These are phyloP conservation scores for Acleris sparsana DNA, from an alignment of 2,888 invertebrate species.

Conservation along the genomic window DNA sequence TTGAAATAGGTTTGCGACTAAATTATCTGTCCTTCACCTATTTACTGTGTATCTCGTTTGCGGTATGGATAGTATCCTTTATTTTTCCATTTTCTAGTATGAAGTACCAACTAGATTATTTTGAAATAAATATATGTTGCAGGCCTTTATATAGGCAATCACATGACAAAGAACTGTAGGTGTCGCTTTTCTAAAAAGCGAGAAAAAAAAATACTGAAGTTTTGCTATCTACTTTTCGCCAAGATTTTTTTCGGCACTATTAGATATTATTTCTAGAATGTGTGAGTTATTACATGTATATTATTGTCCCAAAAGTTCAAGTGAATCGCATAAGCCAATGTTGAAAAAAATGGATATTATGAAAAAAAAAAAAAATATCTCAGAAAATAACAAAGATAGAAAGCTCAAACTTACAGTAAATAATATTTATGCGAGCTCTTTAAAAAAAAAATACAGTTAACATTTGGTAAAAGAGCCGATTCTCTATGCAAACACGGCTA, in stretches of 20 bases:
- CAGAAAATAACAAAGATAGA: slow-evolving; percentile 4
- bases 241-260: background rate
- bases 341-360: background rate
- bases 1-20: slow-evolving; percentile 17
- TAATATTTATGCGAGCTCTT: no score
- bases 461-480: no score
- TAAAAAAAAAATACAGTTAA: no score
- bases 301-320: background rate
- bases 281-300: background rate
- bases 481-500: no score
- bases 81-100: slow-evolving; percentile 18
- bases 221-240: slow-evolving; percentile 9
- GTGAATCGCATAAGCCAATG: background rate
- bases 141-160: slow-evolving; percentile 16
- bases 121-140: slow-evolving; percentile 22
- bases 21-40: slow-evolving; percentile 14
- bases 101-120: slow-evolving; percentile 16
- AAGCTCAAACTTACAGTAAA: slow-evolving; percentile 2
- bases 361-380: slow-evolving; percentile 1
- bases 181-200: slow-evolving; percentile 13
- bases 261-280: no score
- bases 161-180: slow-evolving; percentile 16
- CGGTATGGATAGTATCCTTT: slow-evolving; percentile 1
- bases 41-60: slow-evolving; percentile 11
- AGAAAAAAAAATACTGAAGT: slow-evolving; percentile 13